A percentile compares a stretch with the other conserved stretches of the same genome.
Evolutionary conservation across 2,113 vertebrate genomes (phyloP).

Genomic region (Prionailurus viverrinus): DNA sequence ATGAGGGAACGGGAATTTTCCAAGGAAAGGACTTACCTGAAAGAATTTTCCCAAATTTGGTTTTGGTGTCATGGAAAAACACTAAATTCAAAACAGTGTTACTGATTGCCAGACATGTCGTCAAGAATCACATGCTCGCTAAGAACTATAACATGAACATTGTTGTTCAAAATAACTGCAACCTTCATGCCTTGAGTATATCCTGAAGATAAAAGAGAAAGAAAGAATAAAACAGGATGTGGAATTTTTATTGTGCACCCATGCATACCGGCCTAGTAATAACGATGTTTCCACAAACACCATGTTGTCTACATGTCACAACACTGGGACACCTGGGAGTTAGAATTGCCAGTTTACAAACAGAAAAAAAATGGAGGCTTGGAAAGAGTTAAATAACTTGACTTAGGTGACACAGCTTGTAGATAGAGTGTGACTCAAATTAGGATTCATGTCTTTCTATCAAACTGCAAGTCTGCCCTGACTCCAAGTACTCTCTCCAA

Average conservation of each 20-base stretch:
- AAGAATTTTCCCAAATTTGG: constrained; percentile 74
- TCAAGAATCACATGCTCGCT: background rate
- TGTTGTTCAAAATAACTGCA: background rate
- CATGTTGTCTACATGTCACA: background rate
- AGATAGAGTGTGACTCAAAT: background rate
- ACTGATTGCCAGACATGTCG: background rate
- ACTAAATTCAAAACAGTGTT: constrained; percentile 49
- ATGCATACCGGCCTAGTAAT: background rate
- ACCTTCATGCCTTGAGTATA: background rate
- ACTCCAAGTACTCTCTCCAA: background rate
- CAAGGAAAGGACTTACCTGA: constrained; percentile 64
- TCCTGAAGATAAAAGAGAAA: constrained; percentile 9
- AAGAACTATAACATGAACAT: background rate
- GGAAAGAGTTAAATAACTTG: background rate
- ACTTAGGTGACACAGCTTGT: background rate
- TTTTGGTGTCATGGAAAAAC: constrained; percentile 77
- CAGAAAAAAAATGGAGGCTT: background rate
- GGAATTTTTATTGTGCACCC: background rate
- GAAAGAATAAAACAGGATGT: background rate
- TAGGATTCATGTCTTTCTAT: background rate
- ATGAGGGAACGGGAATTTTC: constrained; percentile 76
- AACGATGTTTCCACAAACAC: background rate
- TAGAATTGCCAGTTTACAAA: background rate
- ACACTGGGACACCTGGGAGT: background rate
- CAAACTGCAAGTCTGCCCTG: background rate